Evolutionary conservation across 1,140 invertebrate genomes (phyloP).

Genomic region (Macrosteles quadrilineatus): DNA sequence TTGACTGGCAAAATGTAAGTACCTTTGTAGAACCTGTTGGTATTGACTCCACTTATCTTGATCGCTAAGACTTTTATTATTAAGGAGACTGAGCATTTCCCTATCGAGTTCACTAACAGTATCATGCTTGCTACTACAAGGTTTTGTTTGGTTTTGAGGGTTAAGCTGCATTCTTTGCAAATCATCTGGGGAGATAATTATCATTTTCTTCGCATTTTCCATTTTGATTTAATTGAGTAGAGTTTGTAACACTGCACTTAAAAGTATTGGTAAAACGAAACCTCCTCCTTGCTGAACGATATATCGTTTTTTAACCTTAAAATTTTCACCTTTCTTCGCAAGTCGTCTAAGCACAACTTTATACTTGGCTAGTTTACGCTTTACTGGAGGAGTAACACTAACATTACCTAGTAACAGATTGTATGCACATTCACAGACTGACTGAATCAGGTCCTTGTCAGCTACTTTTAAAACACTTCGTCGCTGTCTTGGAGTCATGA

Average conservation of each 20-base stretch:
- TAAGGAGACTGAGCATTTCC: no score
- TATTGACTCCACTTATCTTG: no score
- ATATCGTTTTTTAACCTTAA: not conserved
- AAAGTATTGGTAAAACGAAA: not conserved
- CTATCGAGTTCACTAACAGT: not conserved
- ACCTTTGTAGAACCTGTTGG: no score
- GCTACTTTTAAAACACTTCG: no score
- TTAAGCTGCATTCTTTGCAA: not conserved
- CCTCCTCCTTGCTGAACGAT: not conserved
- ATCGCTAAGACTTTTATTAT: no score
- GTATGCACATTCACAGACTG: not conserved
- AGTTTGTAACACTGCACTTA: not conserved
- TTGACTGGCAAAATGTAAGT: not conserved
- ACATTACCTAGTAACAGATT: not conserved
- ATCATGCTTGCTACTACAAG: not conserved
- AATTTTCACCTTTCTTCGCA: not conserved
- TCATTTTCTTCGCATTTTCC: not conserved
- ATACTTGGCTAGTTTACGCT: not conserved
- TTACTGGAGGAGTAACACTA: not conserved
- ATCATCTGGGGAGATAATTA: not conserved
- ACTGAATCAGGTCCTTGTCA: not conserved
- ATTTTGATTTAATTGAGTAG: not conserved
- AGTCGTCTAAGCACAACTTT: not conserved
- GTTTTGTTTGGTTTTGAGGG: not conserved
- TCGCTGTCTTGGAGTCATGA: not conserved